Conservation (phyloP, 2,113 vertebrate genomes). For the Scytalopus superciliaris region DNA sequence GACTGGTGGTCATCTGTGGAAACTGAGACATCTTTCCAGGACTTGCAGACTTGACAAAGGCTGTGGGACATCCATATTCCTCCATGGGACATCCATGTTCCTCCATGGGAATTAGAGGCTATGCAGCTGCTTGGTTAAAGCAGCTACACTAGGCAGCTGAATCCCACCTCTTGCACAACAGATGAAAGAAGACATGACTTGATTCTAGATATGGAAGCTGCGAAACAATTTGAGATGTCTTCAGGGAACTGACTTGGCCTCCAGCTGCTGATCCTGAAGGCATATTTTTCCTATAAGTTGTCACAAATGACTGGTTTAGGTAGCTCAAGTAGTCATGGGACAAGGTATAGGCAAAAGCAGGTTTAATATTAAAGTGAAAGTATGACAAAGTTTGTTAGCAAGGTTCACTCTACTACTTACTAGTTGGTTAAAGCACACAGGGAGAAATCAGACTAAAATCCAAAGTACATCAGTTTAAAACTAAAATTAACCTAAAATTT, state of each 20-base stretch:
- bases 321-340: background rate
- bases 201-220: background rate
- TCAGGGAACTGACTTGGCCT: background rate
- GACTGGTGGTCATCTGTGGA: background rate
- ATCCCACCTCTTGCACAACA: background rate
- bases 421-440: background rate
- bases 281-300: background rate
- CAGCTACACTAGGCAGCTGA: background rate
- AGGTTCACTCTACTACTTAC: background rate
- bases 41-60: background rate
- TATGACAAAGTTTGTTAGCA: background rate
- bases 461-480: background rate
- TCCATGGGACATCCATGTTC: background rate
- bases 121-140: background rate
- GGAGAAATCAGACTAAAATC: background rate
- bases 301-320: background rate
- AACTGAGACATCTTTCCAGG: background rate
- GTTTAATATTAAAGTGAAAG: background rate
- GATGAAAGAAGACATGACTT: background rate
- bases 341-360: background rate
- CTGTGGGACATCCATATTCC: background rate
- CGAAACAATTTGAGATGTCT: background rate
- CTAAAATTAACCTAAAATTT: background rate
- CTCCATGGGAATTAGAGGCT: background rate
- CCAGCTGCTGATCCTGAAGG: background rate